Evolutionary conservation across 1,140 invertebrate species (phyloP), one percentile per base, ranked within the genome.

Genomic region (Aporrectodea caliginosa): DNA sequence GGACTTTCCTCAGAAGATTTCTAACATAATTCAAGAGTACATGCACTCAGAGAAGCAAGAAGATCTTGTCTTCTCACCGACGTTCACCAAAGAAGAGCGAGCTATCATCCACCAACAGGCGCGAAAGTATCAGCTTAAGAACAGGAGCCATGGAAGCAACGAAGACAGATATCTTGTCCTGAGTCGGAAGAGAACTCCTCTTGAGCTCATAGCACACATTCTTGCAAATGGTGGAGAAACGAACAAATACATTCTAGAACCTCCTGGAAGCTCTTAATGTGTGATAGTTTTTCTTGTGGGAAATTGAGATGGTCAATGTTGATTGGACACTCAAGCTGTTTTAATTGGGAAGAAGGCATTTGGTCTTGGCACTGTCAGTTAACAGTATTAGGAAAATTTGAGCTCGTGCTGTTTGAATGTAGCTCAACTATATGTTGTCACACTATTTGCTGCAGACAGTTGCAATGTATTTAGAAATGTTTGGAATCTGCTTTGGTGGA

Each of bases 11-110:
- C 35, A 77, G 12, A 82, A 78, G 69, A 78, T 87, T 12, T 79
- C 58, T 27, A 80, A 83, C 35, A 72, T 84, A 0, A 58, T 86
- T 6, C 75, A 84, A 27, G 84, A 85, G 72, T 87, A 85, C 74
- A 77, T 83, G 12, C 33, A 73, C 29, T 84, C 84, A 1, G 80
- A 82, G 31, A 79, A 83, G 16, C 81, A 89, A 84, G 90, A 91
- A 85, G 86, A 88, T 85, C 84, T 93, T 78, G 89, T 92, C 43
- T 94, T 94, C 85, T 90, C 91, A 29, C 87, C 89, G 0, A 91
- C 92, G 71, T 94, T 94, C 84, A 90, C 89, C 0, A 92, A 91
- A 75, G 92, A 93, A 33, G 93, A 94, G 85, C 88, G 93, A 69
- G 91, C 90, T 6, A 81, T 88, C 6, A 90, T 94, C 78, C 93